Evolutionary conservation across 2,888 invertebrate species (phyloP), one percentile per base, ranked within the genome.

Genomic region (Stegophylla sp.): DNA sequence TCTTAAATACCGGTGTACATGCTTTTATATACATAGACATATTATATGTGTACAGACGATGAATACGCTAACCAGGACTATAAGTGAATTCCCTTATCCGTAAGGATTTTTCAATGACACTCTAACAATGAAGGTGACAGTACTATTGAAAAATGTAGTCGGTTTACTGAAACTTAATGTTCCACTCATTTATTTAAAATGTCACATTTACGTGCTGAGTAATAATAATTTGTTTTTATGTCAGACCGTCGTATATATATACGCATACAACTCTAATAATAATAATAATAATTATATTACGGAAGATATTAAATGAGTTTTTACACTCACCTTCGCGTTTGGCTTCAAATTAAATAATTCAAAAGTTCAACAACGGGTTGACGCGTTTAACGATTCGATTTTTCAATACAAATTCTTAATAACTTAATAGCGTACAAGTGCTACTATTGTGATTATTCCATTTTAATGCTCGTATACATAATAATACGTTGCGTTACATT

Each of bases 171-270:
- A 64, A 75, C 75, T 75, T 75, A 75, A 75, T 64, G 75, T 51
- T 64, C 75, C 41, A 64, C 75, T 75, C 75, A 64, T 75, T 75
- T 75, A 75, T 75, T 64, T 75, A 63, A 75, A 75, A 75, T 64
- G 75, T 75, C 75, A 75, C 75, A 75, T 75, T 75, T 75, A 75
- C 75, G 75, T 75, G 75, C 75, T n/a, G 75, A 75, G 75, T 53
- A 75, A 75, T 75, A 75, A 75, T 75, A 75, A 75, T 75, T 75
- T 75, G 75, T 75, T 75, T 75, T 75, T 64, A 75, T 64, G 75
- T 75, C 75, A 75, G 64, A 26, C 75, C 64, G 34, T 64, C 34
- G 74, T 34, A 15, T 48, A 48, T 56, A 23, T 56, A 56, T 23
- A 12, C 15, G 10, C 17, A 2, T 51, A 51, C 17, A 17, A 51